A percentile compares a stretch with the other conserved stretches of the same genome.
Evolutionary conservation across 2,113 vertebrate genomes (phyloP).

Genomic region (Tiliqua scincoides): DNA sequence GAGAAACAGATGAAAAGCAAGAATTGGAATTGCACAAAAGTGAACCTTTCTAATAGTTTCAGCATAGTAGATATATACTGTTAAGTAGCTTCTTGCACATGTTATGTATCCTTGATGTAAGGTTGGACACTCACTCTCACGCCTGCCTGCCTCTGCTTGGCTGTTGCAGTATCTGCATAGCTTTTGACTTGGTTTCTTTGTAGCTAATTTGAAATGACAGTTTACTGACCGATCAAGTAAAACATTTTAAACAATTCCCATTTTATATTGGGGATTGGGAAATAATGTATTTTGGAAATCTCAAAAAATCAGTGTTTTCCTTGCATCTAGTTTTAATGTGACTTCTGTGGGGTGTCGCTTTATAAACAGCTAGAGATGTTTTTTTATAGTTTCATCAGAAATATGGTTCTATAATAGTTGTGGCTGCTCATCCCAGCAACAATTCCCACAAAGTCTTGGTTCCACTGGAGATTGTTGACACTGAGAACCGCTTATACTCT

Average conservation of each 20-base stretch:
- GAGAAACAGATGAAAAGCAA: background rate
- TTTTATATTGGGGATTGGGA: conserved; percentile 49
- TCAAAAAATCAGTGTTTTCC: conserved; percentile 30
- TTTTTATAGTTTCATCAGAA: conserved; percentile 67
- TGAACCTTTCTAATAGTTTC: background rate
- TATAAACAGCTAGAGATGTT: conserved; percentile 72
- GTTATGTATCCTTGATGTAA: background rate
- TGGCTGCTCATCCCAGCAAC: conserved; percentile 83
- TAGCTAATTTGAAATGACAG: conserved; percentile 2
- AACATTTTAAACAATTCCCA: conserved; percentile 55
- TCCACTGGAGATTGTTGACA: conserved; percentile 37
- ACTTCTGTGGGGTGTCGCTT: conserved; percentile 61
- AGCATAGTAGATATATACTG: background rate
- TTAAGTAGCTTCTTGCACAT: background rate
- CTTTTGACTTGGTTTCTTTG: background rate
- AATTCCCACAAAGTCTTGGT: conserved; percentile 63
- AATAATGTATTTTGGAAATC: conserved; percentile 44
- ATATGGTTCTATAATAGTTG: conserved; percentile 73
- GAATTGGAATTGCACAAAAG: background rate
- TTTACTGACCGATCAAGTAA: conserved; percentile 54
- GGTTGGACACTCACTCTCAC: background rate
- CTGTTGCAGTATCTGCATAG: conserved; percentile 24
- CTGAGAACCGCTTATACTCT: conserved; percentile 43
- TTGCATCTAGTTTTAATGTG: conserved; percentile 77
- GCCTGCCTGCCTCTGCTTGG: background rate